Percentiles rank a stretch among this genome's conserved stretches.
These are phyloP conservation scores for Cydia amplana DNA, from an alignment of 1,140 invertebrate genomes.

Conservation along the genomic window DNA sequence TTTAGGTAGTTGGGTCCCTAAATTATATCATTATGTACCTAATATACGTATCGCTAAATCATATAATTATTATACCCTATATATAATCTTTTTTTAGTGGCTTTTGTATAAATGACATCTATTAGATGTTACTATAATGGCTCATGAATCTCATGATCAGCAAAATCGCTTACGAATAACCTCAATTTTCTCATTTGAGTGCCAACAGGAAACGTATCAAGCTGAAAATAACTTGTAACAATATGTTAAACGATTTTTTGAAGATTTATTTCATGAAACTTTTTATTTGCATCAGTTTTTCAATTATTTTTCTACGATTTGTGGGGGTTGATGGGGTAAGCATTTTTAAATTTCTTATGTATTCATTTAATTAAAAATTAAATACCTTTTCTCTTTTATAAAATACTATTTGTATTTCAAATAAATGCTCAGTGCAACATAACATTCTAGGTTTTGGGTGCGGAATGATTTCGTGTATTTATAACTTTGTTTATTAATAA, in stretches of 20 bases:
- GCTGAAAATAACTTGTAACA: neutral
- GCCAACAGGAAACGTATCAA: neutral
- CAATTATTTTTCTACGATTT: neutral
- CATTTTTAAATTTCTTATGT: neutral
- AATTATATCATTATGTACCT: too few species aligned
- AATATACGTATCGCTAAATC: too few species aligned
- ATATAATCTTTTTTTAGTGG: neutral
- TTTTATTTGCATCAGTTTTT: neutral
- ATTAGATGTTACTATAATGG: neutral
- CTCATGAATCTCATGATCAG: neutral
- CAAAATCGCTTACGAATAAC: neutral
- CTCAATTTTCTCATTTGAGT: neutral
- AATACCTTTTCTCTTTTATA: neutral
- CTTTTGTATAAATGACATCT: neutral
- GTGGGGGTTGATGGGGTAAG: neutral
- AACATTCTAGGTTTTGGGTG: too few species aligned
- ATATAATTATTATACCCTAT: neutral
- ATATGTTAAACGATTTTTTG: neutral
- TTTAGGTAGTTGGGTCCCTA: too few species aligned
- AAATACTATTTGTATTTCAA: too few species aligned
- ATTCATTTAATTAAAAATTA: too few species aligned
- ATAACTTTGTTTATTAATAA: too few species aligned
- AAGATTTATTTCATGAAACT: neutral
- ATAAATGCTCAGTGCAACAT: too few species aligned
- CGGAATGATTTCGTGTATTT: too few species aligned